Percentiles rank a stretch among this genome's conserved stretches.
These are phyloP conservation scores for Drosophila cognata DNA, from an alignment of 2,888 invertebrate genomes.

Conservation along the genomic window DNA sequence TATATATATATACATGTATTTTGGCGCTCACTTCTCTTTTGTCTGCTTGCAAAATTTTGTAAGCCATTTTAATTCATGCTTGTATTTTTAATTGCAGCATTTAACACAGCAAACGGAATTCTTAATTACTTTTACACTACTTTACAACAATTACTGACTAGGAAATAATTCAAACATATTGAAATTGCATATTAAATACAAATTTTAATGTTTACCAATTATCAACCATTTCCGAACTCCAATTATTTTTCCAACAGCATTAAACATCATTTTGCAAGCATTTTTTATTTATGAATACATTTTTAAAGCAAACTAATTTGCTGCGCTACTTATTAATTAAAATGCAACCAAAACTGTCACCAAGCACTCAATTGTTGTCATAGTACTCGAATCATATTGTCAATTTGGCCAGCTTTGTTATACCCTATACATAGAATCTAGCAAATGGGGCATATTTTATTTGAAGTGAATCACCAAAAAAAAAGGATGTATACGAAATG, in stretches of 20 bases:
- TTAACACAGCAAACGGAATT: constrained; percentile 75
- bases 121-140: constrained; percentile 58
- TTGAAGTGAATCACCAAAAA: too few relatives aligned
- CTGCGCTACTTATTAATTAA: constrained; percentile 59
- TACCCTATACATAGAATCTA: not conserved
- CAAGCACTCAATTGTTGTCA: constrained; percentile 69
- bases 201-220: constrained; percentile 33
- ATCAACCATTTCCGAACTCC: constrained; percentile 23
- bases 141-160: constrained; percentile 63
- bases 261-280: constrained; percentile 44
- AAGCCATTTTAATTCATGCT: constrained; percentile 78
- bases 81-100: constrained; percentile 79
- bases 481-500: too few relatives aligned
- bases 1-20: constrained; percentile 14
- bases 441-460: not conserved
- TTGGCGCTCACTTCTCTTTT: constrained; percentile 24
- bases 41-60: constrained; percentile 52
- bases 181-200: constrained; percentile 44
- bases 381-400: constrained; percentile 67
- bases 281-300: constrained; percentile 41
- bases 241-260: constrained; percentile 18
- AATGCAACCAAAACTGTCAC: constrained; percentile 42
- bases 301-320: constrained; percentile 53
- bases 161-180: constrained; percentile 57
- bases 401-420: constrained; percentile 43